Conservation (phyloP, 1,140 invertebrate species). For the Armadillidium nasatum region DNA sequence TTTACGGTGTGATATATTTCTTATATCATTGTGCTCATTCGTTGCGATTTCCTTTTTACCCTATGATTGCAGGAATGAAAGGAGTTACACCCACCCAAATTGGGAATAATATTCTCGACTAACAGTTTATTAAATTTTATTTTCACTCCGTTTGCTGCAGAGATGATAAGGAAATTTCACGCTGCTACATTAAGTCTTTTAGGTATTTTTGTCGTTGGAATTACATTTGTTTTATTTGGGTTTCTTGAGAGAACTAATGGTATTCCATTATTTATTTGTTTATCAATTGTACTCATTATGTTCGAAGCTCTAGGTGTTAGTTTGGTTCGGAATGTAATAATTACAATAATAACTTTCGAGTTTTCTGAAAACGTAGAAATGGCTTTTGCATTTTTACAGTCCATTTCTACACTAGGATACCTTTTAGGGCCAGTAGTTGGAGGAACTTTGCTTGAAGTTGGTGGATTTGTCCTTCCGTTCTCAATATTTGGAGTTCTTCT, state of each 20-base stretch:
- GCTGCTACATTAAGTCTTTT: slow-evolving; percentile 4
- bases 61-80: slow-evolving; percentile 13
- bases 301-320: slow-evolving; percentile 18
- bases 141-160: slow-evolving; percentile 7
- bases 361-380: slow-evolving; percentile 18
- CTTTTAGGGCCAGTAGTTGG: slow-evolving; percentile 46
- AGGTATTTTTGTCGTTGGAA: background rate
- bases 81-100: slow-evolving; percentile 14
- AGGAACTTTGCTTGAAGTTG: slow-evolving; percentile 47
- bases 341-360: slow-evolving; percentile 19
- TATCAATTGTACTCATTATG: slow-evolving; percentile 4
- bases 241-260: background rate
- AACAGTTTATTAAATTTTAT: slow-evolving; percentile 6
- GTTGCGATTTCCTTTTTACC: slow-evolving; percentile 17
- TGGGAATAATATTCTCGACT: background rate
- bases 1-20: too few relatives aligned
- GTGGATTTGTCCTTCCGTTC: slow-evolving; percentile 48
- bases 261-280: background rate
- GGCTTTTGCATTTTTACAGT: slow-evolving; percentile 16
- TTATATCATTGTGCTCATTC: too few relatives aligned
- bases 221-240: slow-evolving; percentile 4
- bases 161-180: background rate
- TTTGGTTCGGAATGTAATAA: background rate
- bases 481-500: slow-evolving; percentile 46
- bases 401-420: background rate